Conservation (phyloP, 2,797 vertebrate species). For the Perdix hodgsoniae region DNA sequence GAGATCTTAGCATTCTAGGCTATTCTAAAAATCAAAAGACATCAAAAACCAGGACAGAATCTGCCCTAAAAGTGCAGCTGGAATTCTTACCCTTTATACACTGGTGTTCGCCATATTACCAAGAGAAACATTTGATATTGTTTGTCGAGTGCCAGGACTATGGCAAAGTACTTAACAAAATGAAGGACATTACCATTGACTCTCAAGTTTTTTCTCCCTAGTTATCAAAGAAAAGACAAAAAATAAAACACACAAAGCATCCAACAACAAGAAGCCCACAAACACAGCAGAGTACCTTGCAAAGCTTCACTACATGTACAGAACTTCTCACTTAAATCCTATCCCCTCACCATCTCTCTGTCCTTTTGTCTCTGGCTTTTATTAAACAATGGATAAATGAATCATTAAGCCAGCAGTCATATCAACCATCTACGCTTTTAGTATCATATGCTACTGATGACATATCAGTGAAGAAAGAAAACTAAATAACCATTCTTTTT, state of each 20-base stretch:
- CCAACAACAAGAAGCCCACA: not conserved
- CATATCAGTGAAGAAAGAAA: not conserved
- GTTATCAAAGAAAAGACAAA: not conserved
- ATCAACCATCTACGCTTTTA: not conserved
- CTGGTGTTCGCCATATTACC: not conserved
- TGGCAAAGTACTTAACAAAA: not conserved
- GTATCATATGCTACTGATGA: not conserved
- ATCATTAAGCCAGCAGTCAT: not conserved
- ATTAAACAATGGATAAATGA: not conserved
- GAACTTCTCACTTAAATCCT: not conserved
- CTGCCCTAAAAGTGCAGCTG: not conserved
- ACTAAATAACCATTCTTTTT: not conserved
- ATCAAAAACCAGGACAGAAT: slow-evolving; percentile 15
- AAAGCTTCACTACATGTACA: not conserved
- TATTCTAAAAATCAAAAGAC: not conserved
- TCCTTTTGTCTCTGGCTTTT: not conserved
- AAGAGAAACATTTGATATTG: not conserved
- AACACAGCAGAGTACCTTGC: accelerated
- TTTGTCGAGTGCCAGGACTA: not conserved
- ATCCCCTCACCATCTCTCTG: not conserved
- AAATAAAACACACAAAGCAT: not conserved
- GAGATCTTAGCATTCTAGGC: not conserved
- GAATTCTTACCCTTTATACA: not conserved
- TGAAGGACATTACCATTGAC: not conserved
- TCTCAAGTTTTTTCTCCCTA: not conserved